Evolutionary conservation across 2,888 invertebrate genomes (phyloP).

Genomic region (Thereva unica): DNA sequence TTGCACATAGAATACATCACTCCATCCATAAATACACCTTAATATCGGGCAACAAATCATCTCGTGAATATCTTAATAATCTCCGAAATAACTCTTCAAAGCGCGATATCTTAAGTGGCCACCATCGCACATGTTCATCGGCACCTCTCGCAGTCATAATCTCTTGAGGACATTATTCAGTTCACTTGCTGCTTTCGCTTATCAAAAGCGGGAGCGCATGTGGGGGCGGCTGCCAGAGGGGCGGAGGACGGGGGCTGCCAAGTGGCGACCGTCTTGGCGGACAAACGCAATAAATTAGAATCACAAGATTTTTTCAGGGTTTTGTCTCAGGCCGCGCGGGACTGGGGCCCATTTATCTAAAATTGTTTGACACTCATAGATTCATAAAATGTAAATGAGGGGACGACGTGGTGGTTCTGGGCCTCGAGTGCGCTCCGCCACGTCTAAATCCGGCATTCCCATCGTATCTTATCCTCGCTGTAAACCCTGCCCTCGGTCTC

Average conservation of each 20-base stretch:
- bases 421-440: conserved; percentile 32
- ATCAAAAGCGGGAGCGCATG: no score
- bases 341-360: conserved; percentile 41
- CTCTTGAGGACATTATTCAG: conserved; percentile 17
- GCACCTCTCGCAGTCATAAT: conserved; percentile 15
- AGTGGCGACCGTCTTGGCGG: conserved; percentile 1
- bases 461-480: conserved; percentile 39
- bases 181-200: not conserved
- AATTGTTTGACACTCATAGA: conserved; percentile 44
- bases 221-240: no score
- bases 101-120: conserved; percentile 17
- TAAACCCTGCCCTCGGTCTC: not conserved
- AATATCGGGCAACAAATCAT: conserved; percentile 32
- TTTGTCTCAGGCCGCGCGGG: conserved; percentile 18
- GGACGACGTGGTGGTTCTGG: conserved; percentile 20
- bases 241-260: not conserved
- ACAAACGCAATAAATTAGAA: conserved; percentile 39
- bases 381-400: conserved; percentile 43
- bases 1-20: not conserved
- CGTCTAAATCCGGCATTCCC: conserved; percentile 41
- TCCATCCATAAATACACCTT: conserved; percentile 10
- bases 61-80: conserved; percentile 31
- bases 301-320: conserved; percentile 25
- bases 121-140: conserved; percentile 14
- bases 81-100: conserved; percentile 6